These are phyloP conservation scores for Chesias legatella DNA, from an alignment of 2,888 invertebrate species.

Conservation along the genomic window DNA sequence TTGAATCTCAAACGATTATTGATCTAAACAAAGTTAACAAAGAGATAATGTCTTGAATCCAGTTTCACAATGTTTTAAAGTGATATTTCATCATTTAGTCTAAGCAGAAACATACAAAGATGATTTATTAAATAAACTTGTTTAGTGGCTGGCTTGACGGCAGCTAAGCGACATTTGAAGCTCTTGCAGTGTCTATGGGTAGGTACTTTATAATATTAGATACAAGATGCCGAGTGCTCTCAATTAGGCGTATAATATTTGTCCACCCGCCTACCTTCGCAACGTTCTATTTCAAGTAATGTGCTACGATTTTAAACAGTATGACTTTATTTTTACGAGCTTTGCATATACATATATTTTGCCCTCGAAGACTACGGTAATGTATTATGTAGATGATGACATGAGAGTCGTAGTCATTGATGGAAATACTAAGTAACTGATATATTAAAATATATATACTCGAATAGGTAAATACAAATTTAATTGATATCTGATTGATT, in stretches of 20 bases:
- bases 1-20: too few species aligned
- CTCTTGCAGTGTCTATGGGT: neutral
- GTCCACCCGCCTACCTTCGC: constrained; percentile 16
- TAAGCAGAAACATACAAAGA: neutral
- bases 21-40: too few species aligned
- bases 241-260: constrained; percentile 22
- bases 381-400: too few species aligned
- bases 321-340: too few species aligned
- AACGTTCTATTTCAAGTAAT: constrained; percentile 19
- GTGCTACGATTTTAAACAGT: too few species aligned
- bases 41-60: too few species aligned
- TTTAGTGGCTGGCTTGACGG: neutral
- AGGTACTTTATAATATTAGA: constrained; percentile 2
- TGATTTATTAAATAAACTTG: constrained; percentile 1
- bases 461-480: neutral
- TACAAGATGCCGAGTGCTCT: constrained; percentile 14
- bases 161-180: constrained; percentile 8
- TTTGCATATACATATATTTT: too few species aligned
- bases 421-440: too few species aligned
- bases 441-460: too few species aligned
- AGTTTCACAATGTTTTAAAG: neutral
- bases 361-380: too few species aligned
- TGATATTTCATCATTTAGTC: neutral
- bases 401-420: too few species aligned
- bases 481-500: constrained; percentile 7